Conservation (phyloP, 2,113 vertebrate genomes). For the Phyllostomus hastatus region DNA sequence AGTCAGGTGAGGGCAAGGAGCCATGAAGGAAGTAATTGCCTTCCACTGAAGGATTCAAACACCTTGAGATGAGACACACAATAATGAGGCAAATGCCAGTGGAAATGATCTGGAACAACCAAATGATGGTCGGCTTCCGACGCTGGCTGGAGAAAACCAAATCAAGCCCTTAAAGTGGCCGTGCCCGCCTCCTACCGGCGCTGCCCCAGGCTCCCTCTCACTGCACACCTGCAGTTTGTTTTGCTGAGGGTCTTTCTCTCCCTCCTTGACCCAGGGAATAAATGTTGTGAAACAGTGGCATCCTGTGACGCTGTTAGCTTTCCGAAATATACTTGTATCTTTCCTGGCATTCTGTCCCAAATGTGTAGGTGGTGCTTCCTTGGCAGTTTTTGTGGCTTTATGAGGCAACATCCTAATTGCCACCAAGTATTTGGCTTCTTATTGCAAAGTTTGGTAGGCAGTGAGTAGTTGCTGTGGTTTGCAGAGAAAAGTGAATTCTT, state of each 20-base stretch:
- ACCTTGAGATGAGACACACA: not conserved
- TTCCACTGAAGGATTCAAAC: not conserved
- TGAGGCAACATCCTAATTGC: not conserved
- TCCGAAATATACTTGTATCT: not conserved
- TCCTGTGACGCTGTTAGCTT: not conserved
- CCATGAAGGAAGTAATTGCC: not conserved
- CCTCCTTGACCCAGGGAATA: not conserved
- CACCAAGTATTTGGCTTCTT: not conserved
- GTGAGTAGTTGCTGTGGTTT: not conserved
- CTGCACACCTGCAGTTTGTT: fast-evolving
- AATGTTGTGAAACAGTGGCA: not conserved
- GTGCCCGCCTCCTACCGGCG: fast-evolving
- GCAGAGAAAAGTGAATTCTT: not conserved
- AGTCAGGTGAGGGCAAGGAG: not conserved
- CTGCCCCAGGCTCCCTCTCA: fast-evolving
- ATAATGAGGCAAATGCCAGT: not conserved
- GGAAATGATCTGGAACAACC: not conserved
- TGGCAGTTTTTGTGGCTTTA: not conserved
- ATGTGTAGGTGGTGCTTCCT: not conserved
- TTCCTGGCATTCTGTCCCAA: not conserved
- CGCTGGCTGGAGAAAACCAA: not conserved
- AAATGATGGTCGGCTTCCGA: not conserved
- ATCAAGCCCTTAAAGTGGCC: not conserved
- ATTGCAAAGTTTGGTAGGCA: not conserved
- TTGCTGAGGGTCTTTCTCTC: not conserved